Evolutionary conservation across 2,888 invertebrate genomes (phyloP), one percentile per base, ranked within the genome.

Genomic region (Napeogenes inachia): DNA sequence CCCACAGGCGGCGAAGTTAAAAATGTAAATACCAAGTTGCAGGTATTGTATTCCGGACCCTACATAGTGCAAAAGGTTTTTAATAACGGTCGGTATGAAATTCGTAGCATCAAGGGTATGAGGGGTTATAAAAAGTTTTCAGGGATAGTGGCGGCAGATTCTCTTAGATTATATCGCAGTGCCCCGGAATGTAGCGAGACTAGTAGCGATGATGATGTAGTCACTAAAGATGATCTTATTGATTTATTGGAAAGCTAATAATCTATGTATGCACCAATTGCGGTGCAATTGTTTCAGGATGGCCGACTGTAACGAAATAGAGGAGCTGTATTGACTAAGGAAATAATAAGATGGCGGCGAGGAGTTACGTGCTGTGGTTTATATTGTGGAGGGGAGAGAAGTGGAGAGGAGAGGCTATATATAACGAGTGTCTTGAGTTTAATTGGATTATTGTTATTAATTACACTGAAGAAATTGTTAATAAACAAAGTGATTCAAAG

Each of bases 21-120:
- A n/a, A 68, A 35, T 33, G 66, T 63, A n/a, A 71, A 68, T 46
- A 57, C 57, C 2, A 71, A 71, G 46, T 47, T 69, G 32, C 57
- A 63, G 13, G 58, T 46, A 8, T 2, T 65, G 0, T 68, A 67
- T 33, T 63, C 69, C 0, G 65, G 68, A 10, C 71, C 66, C 2
- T 65, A 69, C 30, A 54, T 61, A 42, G 45, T 67, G 0, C 47
- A 55, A 12, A 63, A 59, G 33, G 64, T 67, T 4, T 8, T 69
- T 10, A 54, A 46, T 13, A 71, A 69, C 45, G 67, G 59, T 3
- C 21, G 66, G 6, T 68, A 69, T 45, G 54, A 58, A 54, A 67
- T 67, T 10, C 10, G 62, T 33, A 68, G 67, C 45, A 61, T 67
- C 0, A 68, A 67, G 45, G 71, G 67, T 0, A 50, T 68, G 32